phyloP scores from a whole-genome alignment of 2,888 invertebrate species.

The Silvanus unidentatus region DNA sequence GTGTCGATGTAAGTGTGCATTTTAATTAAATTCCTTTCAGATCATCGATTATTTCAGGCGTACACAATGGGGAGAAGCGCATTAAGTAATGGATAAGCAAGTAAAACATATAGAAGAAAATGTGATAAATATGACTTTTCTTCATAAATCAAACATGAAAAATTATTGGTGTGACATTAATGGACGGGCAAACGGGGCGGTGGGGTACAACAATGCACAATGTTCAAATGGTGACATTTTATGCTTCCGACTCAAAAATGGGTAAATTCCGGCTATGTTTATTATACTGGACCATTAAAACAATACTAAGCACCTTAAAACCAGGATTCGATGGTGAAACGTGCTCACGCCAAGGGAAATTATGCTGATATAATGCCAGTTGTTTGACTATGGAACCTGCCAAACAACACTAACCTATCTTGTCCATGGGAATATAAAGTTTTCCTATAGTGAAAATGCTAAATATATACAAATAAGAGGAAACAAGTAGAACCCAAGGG shows the following conservation, averaged over 20 bases:
- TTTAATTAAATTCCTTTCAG: too few relatives aligned
- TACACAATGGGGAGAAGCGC: conserved; percentile 11
- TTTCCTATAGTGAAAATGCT: too few relatives aligned
- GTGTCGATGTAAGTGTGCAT: too few relatives aligned
- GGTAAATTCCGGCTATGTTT: too few relatives aligned
- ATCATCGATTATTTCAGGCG: too few relatives aligned
- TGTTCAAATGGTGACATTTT: conserved; percentile 20
- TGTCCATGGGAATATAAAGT: conserved; percentile 14
- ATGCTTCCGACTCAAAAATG: too few relatives aligned
- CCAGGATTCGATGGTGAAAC: conserved; percentile 11
- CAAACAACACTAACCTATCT: conserved; percentile 22
- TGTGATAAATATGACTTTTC: conserved; percentile 18
- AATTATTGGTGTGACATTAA: conserved; percentile 20
- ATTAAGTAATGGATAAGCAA: conserved; percentile 15
- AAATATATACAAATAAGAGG: too few relatives aligned
- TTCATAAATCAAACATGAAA: conserved; percentile 23
- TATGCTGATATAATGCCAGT: conserved; percentile 27
- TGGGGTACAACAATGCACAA: conserved; percentile 16
- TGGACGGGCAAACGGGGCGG: conserved; percentile 21
- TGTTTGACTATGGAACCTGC: conserved; percentile 21
- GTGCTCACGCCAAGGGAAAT: conserved; percentile 29
- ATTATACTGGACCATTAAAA: too few relatives aligned
- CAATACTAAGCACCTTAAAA: conserved; percentile 24
- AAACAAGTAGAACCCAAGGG: too few relatives aligned
- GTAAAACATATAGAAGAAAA: conserved; percentile 18